These are phyloP conservation scores for Calameuta pallipes DNA, from an alignment of 2,888 invertebrate genomes.

Conservation along the genomic window DNA sequence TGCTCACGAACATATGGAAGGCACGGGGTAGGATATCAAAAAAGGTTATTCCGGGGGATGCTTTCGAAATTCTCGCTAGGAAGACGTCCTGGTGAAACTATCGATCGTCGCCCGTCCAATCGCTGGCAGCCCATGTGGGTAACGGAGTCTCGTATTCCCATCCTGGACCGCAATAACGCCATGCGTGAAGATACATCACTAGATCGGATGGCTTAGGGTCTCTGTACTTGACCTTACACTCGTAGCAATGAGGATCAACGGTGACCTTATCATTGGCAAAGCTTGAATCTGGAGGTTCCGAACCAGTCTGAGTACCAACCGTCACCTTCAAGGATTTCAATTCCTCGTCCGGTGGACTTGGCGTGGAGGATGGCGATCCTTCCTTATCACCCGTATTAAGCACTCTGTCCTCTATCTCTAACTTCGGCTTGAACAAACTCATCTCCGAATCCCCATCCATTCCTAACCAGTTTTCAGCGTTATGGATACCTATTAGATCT, in stretches of 20 bases:
- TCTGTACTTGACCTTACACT: conserved; percentile 91
- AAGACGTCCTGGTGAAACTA: conserved; percentile 39
- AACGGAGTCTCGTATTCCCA: conserved; percentile 94
- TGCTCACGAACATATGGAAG: conserved; percentile 59
- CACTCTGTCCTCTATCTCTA: conserved; percentile 76
- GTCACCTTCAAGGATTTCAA: conserved; percentile 72
- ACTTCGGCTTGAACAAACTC: conserved; percentile 82
- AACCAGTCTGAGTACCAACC: conserved; percentile 88
- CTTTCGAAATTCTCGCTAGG: background rate
- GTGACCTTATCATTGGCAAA: conserved; percentile 80
- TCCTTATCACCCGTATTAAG: conserved; percentile 69
- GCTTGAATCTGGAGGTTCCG: conserved; percentile 76
- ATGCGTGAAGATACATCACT: conserved; percentile 96
- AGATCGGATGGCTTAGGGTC: conserved; percentile 93
- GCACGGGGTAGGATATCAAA: conserved; percentile 62
- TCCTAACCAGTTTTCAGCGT: conserved; percentile 93
- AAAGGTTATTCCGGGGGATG: conserved; percentile 19
- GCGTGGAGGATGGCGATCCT: conserved; percentile 71
- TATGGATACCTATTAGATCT: conserved; percentile 91
- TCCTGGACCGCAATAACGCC: conserved; percentile 93
- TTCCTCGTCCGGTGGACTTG: conserved; percentile 64
- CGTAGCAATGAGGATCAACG: conserved; percentile 89
- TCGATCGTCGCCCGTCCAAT: conserved; percentile 82
- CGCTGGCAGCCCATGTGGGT: conserved; percentile 91
- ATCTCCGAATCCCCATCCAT: conserved; percentile 90